phyloP scores from a whole-genome alignment of 2,888 invertebrate genomes.

The Drosophila phalerata region DNA sequence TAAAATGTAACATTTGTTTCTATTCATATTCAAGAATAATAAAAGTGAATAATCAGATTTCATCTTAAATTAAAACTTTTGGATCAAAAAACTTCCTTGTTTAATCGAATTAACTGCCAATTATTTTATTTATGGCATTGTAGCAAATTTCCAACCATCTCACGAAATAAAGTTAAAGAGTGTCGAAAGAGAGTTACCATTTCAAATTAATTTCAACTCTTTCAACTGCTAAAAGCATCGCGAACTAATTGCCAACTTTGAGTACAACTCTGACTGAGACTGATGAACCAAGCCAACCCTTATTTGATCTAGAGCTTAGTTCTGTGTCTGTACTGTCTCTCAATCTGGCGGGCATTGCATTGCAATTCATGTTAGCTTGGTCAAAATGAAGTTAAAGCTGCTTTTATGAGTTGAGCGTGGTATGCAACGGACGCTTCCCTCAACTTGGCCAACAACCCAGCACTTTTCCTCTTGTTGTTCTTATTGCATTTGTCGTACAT shows the following conservation, averaged over 20 bases:
- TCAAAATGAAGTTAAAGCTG: conserved; percentile 62
- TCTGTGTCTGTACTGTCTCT: background rate
- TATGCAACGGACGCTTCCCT: conserved; percentile 42
- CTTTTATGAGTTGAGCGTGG: conserved; percentile 69
- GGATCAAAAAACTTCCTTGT: too few species aligned
- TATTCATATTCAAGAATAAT: too few species aligned
- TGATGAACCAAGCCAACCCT: conserved; percentile 1
- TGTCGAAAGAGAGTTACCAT: conserved; percentile 4
- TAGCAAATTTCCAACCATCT: too few species aligned
- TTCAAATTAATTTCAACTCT: background rate
- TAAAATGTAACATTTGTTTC: too few species aligned
- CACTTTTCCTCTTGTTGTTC: conserved; percentile 21
- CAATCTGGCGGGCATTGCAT: conserved; percentile 2
- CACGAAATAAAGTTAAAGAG: too few species aligned
- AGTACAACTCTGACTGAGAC: background rate
- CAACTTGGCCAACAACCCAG: conserved; percentile 16
- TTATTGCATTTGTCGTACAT: conserved; percentile 68
- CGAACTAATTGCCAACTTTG: conserved; percentile 23
- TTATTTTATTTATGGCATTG: too few species aligned
- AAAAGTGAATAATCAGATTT: too few species aligned
- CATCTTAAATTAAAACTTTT: too few species aligned
- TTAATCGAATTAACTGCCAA: too few species aligned
- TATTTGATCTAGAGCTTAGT: background rate
- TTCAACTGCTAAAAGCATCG: conserved; percentile 5
- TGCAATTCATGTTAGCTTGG: conserved; percentile 22